phyloP scores from a whole-genome alignment of 2,113 vertebrate genomes.

The Gallinago media region DNA sequence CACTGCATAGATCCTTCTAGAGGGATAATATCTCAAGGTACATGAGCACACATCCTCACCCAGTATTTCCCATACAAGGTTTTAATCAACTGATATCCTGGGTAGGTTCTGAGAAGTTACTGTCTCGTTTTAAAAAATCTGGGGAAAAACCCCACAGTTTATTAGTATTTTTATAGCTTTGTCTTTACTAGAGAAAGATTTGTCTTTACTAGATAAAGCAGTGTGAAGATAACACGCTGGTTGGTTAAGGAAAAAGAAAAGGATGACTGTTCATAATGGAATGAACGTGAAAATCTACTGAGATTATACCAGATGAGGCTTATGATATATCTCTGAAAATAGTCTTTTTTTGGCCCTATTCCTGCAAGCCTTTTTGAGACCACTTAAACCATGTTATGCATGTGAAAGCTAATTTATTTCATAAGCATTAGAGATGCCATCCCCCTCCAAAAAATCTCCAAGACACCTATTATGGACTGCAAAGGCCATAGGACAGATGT shows the following conservation, averaged over 20 bases:
- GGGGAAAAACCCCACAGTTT: rapidly evolving
- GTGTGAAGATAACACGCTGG: rapidly evolving
- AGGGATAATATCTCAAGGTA: not conserved
- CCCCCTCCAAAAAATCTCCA: not conserved
- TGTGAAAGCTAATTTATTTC: not conserved
- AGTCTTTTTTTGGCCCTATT: not conserved
- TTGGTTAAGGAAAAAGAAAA: not conserved
- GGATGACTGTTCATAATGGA: not conserved
- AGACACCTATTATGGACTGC: not conserved
- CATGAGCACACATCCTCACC: not conserved
- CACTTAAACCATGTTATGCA: not conserved
- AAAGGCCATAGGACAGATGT: not conserved
- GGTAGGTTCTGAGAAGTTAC: not conserved
- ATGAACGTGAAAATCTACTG: not conserved
- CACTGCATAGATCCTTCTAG: not conserved
- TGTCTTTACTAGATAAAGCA: not conserved
- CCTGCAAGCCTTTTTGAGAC: not conserved
- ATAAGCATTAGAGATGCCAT: not conserved
- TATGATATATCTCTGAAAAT: not conserved
- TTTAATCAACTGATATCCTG: not conserved
- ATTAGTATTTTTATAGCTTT: not conserved
- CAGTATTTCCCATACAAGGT: not conserved
- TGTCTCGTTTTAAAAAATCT: too few relatives aligned
- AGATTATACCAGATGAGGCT: not conserved
- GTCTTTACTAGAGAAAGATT: not conserved